A percentile compares a stretch with the other conserved stretches of the same genome.
phyloP scores from a whole-genome alignment of 2,797 vertebrate species.

The Clarias pachynema region DNA sequence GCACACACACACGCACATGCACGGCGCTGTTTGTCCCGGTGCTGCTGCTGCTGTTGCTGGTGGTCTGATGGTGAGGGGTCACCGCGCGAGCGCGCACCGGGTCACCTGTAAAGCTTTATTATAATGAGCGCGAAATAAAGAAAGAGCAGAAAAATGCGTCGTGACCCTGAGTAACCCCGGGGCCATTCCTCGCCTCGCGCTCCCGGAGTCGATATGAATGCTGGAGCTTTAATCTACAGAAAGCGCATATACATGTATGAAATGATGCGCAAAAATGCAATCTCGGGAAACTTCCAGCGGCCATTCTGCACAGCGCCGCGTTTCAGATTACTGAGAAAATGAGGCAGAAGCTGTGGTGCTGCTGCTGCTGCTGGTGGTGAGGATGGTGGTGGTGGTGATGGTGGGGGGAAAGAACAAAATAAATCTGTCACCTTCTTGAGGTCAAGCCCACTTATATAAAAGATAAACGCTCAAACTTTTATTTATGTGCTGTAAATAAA shows the following conservation, averaged over 20 bases:
- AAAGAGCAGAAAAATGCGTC: slow-evolving; percentile 3
- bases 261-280: slow-evolving; percentile 61
- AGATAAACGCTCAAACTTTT: neutral
- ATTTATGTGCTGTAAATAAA: neutral
- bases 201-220: slow-evolving; percentile 69
- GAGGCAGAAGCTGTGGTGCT: neutral
- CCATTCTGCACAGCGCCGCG: slow-evolving; percentile 15
- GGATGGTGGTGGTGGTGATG: neutral
- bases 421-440: neutral
- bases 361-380: neutral
- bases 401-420: neutral
- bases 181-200: slow-evolving; percentile 61
- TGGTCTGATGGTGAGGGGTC: neutral
- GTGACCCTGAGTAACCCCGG: slow-evolving; percentile 67
- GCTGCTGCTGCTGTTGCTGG: neutral
- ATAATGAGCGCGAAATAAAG: slow-evolving; percentile 20
- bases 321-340: slow-evolving; percentile 26
- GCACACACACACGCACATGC: neutral
- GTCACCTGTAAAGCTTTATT: slow-evolving; percentile 14
- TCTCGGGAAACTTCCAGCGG: slow-evolving; percentile 51
- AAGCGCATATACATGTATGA: slow-evolving; percentile 43
- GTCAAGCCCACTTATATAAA: neutral
- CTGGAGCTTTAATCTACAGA: slow-evolving; percentile 57
- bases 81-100: neutral
- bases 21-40: neutral